phyloP scores from a whole-genome alignment of 2,888 invertebrate genomes.

The Pristionchus exspectatus region DNA sequence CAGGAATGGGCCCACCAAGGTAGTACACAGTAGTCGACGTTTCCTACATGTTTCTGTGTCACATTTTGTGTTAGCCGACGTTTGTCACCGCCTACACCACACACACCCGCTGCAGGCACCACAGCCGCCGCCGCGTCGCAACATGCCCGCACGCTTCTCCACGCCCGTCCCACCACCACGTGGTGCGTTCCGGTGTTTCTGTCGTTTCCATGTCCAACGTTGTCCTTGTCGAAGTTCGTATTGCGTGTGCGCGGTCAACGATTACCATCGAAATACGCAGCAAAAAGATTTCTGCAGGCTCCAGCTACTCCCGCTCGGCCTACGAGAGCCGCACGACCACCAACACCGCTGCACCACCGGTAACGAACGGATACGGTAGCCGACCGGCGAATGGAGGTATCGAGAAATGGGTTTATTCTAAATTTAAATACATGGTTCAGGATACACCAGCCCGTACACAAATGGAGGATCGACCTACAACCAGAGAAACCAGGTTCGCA shows the following conservation, averaged over 20 bases:
- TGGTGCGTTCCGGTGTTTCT: conserved; percentile 28
- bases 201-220: conserved; percentile 1
- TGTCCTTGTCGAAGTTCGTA: not conserved
- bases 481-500: not conserved
- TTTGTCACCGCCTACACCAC: conserved; percentile 3
- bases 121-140: conserved; percentile 51
- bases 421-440: not conserved
- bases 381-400: conserved; percentile 48
- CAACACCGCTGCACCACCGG: not conserved
- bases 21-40: conserved; percentile 11
- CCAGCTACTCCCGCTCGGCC: not conserved
- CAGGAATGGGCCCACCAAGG: not conserved
- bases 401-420: not conserved
- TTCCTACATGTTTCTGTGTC: conserved; percentile 25
- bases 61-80: not conserved
- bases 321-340: conserved; percentile 45
- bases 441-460: conserved; percentile 40
- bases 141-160: conserved; percentile 20
- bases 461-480: conserved; percentile 38
- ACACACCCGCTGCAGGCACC: conserved; percentile 37
- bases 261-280: not conserved
- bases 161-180: conserved; percentile 50
- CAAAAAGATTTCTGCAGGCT: not conserved
- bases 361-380: conserved; percentile 52
- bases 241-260: conserved; percentile 15